Base-by-base conservation (phyloP, 35 echinoderm and acorn worm species). In the Apostichopus californicus region DNA sequence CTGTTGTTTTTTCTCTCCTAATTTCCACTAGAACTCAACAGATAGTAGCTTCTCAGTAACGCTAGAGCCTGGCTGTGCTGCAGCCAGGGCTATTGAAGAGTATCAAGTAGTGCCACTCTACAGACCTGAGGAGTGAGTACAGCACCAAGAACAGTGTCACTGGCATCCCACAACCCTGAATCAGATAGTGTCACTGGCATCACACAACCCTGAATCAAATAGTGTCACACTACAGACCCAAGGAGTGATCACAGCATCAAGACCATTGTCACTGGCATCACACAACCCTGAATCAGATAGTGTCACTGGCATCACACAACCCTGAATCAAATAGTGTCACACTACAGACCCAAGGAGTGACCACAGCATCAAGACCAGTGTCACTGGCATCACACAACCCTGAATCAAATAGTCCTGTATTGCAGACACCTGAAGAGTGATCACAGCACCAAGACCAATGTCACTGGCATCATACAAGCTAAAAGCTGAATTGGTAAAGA, bases 91-190 rank as follows among this genome's bases (percentile, higher is more conserved):
- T 9, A 85, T 85, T 20, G 81, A 85, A 55, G 81, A 85, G 57
- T 85, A 85, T 15, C 81, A 85, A 58, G 81, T 85, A 17, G 81
- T 85, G 14, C 81, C 81, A n/a, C 57, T 22, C 56, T 85, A 85
- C 14, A 56, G 57, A 3, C 56, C 81, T 0, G n/a, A 85, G 54
- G 81, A 81, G 23, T 81, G 78, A 85, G 22, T 26, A 46, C 34
- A 46, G 28, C 78, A 81, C 28, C 28, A 81, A 55, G 17, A 75
- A 20, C 20, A 22, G 17, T 75, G 11, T 7, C n/a, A 22, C 71
- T n/a, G 17, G 71, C 71, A 75, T 75, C 71, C 10, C 34, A 46
- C 34, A 46, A 46, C 34, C 34, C 34, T 46, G 34, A 46, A 85
- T 15, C 81, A 85, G 24, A 55, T 85, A 17, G 17, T 75, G 11